Conservation (phyloP, 2,797 vertebrate species). For the Neomorphus geoffroyi region DNA sequence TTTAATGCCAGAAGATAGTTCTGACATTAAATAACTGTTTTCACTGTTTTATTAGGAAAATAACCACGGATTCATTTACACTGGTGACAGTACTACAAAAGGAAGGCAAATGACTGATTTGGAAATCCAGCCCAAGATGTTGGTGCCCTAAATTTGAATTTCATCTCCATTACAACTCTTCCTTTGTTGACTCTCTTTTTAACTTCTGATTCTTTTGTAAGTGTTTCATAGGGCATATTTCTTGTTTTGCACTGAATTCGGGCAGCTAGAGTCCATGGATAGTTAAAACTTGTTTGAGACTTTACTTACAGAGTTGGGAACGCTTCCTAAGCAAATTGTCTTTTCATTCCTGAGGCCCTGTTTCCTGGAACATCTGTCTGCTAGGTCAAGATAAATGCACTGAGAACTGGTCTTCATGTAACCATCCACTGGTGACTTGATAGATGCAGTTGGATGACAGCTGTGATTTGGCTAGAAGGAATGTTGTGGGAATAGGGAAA, state of each 20-base stretch:
- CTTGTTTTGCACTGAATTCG: background rate
- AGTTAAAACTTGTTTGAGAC: background rate
- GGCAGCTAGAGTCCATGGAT: background rate
- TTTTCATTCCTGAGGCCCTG: background rate
- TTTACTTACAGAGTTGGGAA: background rate
- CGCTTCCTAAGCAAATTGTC: background rate
- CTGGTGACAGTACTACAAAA: background rate
- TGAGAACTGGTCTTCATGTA: background rate
- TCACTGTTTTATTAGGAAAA: background rate
- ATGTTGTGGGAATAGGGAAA: background rate
- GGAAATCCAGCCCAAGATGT: background rate
- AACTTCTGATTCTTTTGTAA: background rate
- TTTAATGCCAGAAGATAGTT: background rate
- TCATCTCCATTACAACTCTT: background rate
- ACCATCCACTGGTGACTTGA: background rate
- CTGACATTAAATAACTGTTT: background rate
- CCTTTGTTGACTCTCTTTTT: background rate
- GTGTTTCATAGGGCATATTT: background rate
- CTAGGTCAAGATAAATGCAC: background rate
- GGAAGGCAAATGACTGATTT: background rate
- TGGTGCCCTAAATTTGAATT: background rate
- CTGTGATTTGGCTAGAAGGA: conserved; percentile 36
- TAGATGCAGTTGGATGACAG: background rate
- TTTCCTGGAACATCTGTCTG: background rate
- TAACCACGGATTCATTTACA: background rate